A percentile compares a stretch with the other conserved stretches of the same genome.
Conservation (phyloP, 2,888 invertebrate genomes). For the Liposcelis brunnea region DNA sequence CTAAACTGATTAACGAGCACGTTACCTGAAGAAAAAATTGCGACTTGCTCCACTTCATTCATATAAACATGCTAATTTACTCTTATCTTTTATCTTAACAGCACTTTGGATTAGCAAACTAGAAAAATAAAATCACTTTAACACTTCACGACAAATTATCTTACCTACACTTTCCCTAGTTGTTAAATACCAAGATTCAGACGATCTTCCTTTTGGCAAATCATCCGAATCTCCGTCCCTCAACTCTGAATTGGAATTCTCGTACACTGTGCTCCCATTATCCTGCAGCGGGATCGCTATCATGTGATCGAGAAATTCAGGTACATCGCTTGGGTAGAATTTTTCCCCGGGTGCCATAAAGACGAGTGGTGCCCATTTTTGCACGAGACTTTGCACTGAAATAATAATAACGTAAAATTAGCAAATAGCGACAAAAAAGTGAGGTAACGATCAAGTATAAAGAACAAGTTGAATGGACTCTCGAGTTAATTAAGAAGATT, state of each 20-base stretch:
- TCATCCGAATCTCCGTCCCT: background rate
- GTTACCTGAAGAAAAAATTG: too few relatives aligned
- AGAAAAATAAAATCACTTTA: background rate
- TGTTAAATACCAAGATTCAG: slow-evolving; percentile 31
- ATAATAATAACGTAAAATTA: slow-evolving; percentile 2
- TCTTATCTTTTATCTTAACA: too few relatives aligned
- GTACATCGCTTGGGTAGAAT: slow-evolving; percentile 42
- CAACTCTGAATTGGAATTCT: background rate
- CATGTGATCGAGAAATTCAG: slow-evolving; percentile 40
- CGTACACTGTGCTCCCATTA: background rate
- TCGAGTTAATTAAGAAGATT: too few relatives aligned
- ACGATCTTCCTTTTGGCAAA: slow-evolving; percentile 21
- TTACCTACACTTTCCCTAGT: slow-evolving; percentile 32
- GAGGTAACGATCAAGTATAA: too few relatives aligned
- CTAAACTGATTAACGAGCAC: too few relatives aligned
- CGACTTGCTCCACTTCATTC: too few relatives aligned
- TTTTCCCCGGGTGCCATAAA: slow-evolving; percentile 47
- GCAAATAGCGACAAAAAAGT: too few relatives aligned
- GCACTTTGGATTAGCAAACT: background rate
- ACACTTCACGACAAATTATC: slow-evolving; percentile 10
- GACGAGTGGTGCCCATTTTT: slow-evolving; percentile 45
- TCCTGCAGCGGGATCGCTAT: slow-evolving; percentile 16
- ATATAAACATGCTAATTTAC: too few relatives aligned
- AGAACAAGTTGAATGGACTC: too few relatives aligned
- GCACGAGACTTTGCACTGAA: slow-evolving; percentile 28